These are phyloP conservation scores for Galeopsomyia nigrocyanea DNA, from an alignment of 2,888 invertebrate species.

Conservation along the genomic window DNA sequence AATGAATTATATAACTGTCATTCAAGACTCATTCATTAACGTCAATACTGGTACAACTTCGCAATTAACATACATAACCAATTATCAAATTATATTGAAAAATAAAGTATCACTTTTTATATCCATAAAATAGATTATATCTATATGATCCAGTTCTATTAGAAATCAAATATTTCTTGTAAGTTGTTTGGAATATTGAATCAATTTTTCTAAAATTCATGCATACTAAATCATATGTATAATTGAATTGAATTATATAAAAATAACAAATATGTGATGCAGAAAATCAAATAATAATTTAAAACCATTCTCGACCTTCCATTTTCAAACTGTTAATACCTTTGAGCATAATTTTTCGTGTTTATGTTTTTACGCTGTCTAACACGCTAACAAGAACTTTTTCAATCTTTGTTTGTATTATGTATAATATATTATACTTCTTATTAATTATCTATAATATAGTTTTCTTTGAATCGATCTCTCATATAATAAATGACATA, in stretches of 20 bases:
- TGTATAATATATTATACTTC: conserved; percentile 22
- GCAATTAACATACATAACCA: background rate
- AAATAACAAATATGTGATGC: too few species aligned
- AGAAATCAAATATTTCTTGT: too few species aligned
- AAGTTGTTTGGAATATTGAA: too few species aligned
- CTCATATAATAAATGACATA: too few species aligned
- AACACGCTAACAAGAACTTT: conserved; percentile 16
- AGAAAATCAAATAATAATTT: background rate
- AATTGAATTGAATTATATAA: too few species aligned
- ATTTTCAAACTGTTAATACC: background rate
- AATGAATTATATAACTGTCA: background rate
- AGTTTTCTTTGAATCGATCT: conserved; percentile 28
- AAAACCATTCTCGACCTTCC: background rate
- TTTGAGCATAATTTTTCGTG: conserved; percentile 1
- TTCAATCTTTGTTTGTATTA: conserved; percentile 25
- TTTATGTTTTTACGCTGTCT: conserved; percentile 30
- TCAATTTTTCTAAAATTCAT: too few species aligned
- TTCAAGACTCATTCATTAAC: conserved; percentile 9
- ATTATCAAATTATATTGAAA: background rate
- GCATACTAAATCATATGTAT: too few species aligned
- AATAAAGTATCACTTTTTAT: too few species aligned
- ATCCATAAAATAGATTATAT: too few species aligned
- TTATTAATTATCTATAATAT: conserved; percentile 8
- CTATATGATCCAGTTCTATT: too few species aligned
- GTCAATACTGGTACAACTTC: background rate